These are phyloP conservation scores for Brachionus asplanchnoidis DNA, from an alignment of 1,140 invertebrate genomes.

Conservation along the genomic window DNA sequence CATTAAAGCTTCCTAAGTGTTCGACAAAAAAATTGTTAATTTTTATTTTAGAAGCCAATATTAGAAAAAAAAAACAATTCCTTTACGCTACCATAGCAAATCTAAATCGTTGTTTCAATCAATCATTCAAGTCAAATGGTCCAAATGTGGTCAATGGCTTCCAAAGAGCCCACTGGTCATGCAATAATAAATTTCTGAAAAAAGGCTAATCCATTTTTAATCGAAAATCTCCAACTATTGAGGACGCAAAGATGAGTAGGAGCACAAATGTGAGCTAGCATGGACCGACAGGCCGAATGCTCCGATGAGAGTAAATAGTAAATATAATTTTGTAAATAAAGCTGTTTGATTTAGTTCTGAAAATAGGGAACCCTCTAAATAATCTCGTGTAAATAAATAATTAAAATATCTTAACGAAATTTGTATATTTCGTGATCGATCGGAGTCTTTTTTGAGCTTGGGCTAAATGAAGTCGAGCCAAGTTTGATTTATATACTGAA, in stretches of 20 bases:
- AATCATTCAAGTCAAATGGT: not conserved
- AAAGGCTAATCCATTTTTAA: not conserved
- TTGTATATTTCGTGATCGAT: not conserved
- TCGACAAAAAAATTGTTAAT: not conserved
- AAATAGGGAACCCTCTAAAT: not conserved
- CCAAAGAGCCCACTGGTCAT: not conserved
- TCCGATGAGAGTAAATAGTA: not conserved
- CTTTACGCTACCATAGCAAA: not conserved
- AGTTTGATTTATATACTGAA: not conserved
- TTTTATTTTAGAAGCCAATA: not conserved
- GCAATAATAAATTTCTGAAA: not conserved
- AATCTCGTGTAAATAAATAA: slow-evolving; percentile 4
- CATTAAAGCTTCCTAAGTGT: not conserved
- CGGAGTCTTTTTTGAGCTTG: not conserved
- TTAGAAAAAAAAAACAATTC: not conserved
- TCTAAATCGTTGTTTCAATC: not conserved
- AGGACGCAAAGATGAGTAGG: not conserved
- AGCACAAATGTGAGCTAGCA: not conserved
- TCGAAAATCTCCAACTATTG: too few relatives aligned
- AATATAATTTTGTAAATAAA: not conserved
- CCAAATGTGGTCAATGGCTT: not conserved
- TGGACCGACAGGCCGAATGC: not conserved
- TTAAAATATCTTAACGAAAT: slow-evolving; percentile 6
- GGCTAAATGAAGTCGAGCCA: not conserved
- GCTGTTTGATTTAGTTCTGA: not conserved